Evolutionary conservation across 2,113 vertebrate genomes (phyloP).

Genomic region (Seriola dumerili): DNA sequence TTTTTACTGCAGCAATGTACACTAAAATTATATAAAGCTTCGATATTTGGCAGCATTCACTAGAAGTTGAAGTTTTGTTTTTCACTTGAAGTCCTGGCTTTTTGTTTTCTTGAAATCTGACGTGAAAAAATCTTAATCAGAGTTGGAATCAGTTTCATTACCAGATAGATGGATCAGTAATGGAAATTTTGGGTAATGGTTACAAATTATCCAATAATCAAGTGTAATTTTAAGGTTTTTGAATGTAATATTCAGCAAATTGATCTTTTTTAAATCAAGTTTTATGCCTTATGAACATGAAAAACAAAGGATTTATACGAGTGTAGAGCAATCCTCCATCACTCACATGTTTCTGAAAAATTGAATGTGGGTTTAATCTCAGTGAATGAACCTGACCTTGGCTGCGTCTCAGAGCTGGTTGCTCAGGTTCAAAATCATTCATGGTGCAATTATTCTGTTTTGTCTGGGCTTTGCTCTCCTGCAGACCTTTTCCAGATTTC

Average conservation of each 20-base stretch:
- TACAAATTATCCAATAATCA: neutral
- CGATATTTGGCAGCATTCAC: neutral
- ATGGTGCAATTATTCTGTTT: conserved; percentile 25
- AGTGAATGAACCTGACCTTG: conserved; percentile 28
- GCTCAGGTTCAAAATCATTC: conserved; percentile 52
- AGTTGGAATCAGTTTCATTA: neutral
- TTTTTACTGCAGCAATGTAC: neutral
- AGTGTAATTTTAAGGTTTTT: too few species aligned
- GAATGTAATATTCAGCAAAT: neutral
- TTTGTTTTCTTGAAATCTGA: neutral
- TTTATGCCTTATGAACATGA: neutral
- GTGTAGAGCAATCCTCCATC: neutral
- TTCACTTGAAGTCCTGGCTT: neutral
- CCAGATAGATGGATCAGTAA: neutral
- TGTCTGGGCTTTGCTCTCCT: conserved; percentile 11
- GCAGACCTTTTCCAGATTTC: conserved; percentile 33
- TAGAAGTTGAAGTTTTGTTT: neutral
- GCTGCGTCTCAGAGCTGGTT: neutral
- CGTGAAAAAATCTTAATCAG: too few species aligned
- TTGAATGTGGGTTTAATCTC: conserved; percentile 9
- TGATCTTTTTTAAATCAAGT: neutral
- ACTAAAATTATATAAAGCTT: neutral
- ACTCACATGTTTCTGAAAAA: conserved; percentile 7
- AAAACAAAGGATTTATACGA: conserved; percentile 10
- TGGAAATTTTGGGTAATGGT: neutral